Evolutionary conservation across 2,797 vertebrate genomes (phyloP), one percentile per base, ranked within the genome.

Genomic region (Lepidocolaptes lacrymiger): DNA sequence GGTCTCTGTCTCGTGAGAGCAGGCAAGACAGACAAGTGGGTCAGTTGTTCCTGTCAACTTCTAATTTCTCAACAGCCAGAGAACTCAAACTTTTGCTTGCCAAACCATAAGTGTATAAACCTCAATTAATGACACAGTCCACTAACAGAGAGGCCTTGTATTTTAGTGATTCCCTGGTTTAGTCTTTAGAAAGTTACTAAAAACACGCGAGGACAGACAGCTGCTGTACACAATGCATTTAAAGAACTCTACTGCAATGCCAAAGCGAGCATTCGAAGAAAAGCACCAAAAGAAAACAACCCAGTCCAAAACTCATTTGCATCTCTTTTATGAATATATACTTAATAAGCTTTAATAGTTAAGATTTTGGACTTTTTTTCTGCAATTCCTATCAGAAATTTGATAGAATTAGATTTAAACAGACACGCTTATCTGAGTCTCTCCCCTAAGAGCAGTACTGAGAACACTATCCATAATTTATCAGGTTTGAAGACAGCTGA

Each of bases 121-220:
- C 52, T 88, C 84, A 76, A 91, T 92, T 93, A 94, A 85, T 52
- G 88, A 87, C 81, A 82, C 0, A 86, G 37, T 54, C 83, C 55
- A 63, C 52, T 67, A 88, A 96, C 92, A 97, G 89, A 96, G 88
- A 87, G 41, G 26, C 52, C 83, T 88, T 96, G 78, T 89, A 79
- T 91, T 91, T 86, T 26, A 76, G 69, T 43, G 67, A 93, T 96
- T 93, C 71, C 4, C 46, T 88, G 74, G 88, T 89, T 95, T 95
- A 95, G 93, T 92, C 95, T 94, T 85, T 94, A 90, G 71, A 89
- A 92, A 76, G 74, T 73, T 92, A 94, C 88, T 95, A 90, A 96
- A 97, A 95, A 86, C 69, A 94, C 9, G 22, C 66, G 80, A 96
- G 82, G 55, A 93, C 79, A 92, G 89, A 91, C 85, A 91, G 93